Evolutionary conservation across 64 coral and sea anemone genomes (phyloP).

Genomic region (Montipora cactus): DNA sequence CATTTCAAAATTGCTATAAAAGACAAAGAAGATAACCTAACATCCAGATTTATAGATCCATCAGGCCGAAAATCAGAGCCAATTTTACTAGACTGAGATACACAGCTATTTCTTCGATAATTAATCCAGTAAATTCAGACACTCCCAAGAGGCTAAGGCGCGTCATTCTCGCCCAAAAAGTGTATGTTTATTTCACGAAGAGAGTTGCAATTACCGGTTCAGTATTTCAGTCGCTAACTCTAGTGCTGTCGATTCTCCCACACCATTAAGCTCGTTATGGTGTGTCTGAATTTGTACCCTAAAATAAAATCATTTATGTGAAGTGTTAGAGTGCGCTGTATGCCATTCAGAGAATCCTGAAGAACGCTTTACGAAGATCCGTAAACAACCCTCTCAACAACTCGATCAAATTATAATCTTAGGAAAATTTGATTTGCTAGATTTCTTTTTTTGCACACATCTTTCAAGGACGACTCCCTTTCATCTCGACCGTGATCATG

Average conservation of each 20-base stretch:
- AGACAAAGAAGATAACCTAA: background rate
- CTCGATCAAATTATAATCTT: too few relatives aligned
- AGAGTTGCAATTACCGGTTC: background rate
- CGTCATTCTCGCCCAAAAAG: background rate
- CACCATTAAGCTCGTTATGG: background rate
- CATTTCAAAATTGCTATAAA: background rate
- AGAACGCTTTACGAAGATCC: background rate
- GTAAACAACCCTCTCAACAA: background rate
- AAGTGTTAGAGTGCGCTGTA: background rate
- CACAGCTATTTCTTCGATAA: background rate
- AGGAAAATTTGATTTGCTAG: too few relatives aligned
- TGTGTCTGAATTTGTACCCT: background rate
- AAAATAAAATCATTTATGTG: background rate
- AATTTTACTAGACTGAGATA: too few relatives aligned
- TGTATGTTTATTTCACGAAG: background rate
- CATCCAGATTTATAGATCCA: background rate
- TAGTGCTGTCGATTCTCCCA: background rate
- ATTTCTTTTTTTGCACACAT: too few relatives aligned
- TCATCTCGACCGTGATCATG: too few relatives aligned
- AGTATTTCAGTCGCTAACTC: background rate
- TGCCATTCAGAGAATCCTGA: background rate
- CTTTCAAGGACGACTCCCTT: too few relatives aligned
- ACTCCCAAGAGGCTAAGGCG: background rate
- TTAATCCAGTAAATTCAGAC: background rate
- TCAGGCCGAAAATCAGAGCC: too few relatives aligned